Evolutionary conservation across 1,140 invertebrate genomes (phyloP).

Genomic region (Papilio xuthus): DNA sequence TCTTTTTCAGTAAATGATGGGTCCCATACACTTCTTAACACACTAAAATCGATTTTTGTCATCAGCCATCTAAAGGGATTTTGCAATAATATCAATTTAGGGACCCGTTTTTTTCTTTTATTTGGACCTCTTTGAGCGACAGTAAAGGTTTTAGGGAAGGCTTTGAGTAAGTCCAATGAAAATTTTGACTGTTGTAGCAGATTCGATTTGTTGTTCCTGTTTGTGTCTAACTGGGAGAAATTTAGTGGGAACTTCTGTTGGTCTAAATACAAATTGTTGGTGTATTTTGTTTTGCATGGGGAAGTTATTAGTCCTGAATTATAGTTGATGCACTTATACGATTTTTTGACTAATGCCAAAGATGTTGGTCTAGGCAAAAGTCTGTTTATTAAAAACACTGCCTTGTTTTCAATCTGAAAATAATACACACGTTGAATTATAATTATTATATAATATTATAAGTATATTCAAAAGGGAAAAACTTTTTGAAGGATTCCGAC

Average conservation of each 20-base stretch:
- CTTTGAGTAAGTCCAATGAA: constrained; percentile 21
- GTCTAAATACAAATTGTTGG: background rate
- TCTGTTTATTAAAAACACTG: constrained; percentile 31
- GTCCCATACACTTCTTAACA: constrained; percentile 33
- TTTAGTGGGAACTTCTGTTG: constrained; percentile 10
- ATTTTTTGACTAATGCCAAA: background rate
- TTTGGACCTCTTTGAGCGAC: constrained; percentile 18
- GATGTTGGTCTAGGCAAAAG: constrained; percentile 28
- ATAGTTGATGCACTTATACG: constrained; percentile 21
- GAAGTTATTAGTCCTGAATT: constrained; percentile 25
- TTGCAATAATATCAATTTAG: constrained; percentile 34
- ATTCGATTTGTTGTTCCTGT: constrained; percentile 12
- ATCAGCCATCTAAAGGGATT: constrained; percentile 36
- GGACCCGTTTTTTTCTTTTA: constrained; percentile 25
- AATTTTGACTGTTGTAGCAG: constrained; percentile 17
- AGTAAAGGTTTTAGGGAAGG: background rate
- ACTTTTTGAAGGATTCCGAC: background rate
- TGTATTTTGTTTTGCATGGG: constrained; percentile 30
- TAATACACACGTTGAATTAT: background rate
- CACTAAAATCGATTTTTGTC: constrained; percentile 33
- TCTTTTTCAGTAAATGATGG: constrained; percentile 30
- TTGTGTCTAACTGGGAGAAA: background rate
- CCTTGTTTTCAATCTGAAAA: constrained; percentile 33
- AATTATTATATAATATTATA: background rate
- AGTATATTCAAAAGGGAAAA: background rate